These are phyloP conservation scores for Ganaspis brasiliensis DNA, from an alignment of 2,888 invertebrate genomes.

Conservation along the genomic window DNA sequence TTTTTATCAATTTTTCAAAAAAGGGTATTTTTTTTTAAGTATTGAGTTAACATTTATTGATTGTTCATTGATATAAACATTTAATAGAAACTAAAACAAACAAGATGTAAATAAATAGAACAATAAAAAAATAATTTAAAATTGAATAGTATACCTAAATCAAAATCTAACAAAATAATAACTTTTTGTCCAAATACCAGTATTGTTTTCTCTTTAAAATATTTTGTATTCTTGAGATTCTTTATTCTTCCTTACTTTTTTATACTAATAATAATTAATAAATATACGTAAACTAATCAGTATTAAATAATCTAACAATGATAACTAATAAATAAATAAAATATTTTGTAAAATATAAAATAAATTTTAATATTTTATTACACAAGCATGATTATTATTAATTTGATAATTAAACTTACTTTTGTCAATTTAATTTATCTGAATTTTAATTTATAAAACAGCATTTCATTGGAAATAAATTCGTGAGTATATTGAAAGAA, in stretches of 20 bases:
- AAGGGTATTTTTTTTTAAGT: neutral
- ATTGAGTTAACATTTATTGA: neutral
- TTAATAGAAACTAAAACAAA: too few species aligned
- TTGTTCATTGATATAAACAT: too few species aligned
- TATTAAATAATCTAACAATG: too few species aligned
- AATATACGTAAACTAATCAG: neutral
- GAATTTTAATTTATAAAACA: conserved; percentile 77
- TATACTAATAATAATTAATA: neutral
- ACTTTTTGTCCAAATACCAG: too few species aligned
- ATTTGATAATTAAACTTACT: conserved; percentile 31
- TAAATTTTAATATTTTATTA: conserved; percentile 13
- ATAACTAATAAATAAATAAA: too few species aligned
- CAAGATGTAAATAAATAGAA: too few species aligned
- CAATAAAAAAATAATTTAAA: too few species aligned
- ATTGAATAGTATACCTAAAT: too few species aligned
- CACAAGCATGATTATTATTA: conserved; percentile 49
- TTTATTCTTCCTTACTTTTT: conserved; percentile 30
- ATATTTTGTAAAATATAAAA: neutral
- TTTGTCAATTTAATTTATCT: conserved; percentile 58
- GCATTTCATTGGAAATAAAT: conserved; percentile 80
- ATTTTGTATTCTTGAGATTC: neutral
- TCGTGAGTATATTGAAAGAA: conserved; percentile 75
- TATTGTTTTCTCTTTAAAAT: too few species aligned
- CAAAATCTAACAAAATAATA: too few species aligned
- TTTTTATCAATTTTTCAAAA: neutral